phyloP scores from a whole-genome alignment of 1,140 invertebrate genomes.

The Lucilia sericata region DNA sequence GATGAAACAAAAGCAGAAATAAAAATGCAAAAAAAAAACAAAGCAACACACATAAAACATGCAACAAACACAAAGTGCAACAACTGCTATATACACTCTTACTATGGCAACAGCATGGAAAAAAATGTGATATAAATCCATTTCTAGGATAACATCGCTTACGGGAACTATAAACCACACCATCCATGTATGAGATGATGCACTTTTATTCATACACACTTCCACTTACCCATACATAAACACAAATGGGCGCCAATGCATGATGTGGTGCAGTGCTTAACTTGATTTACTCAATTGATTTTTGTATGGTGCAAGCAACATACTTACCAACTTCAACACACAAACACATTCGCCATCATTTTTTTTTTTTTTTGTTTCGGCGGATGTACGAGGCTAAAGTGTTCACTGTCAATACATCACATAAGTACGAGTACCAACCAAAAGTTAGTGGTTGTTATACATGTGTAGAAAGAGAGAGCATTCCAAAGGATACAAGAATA shows the following conservation, averaged over 20 bases:
- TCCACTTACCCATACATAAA: neutral
- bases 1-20: neutral
- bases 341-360: no score
- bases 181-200: neutral
- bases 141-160: slow-evolving; percentile 25
- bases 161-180: slow-evolving; percentile 36
- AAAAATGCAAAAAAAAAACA: neutral
- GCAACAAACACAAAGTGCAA: neutral
- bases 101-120: neutral
- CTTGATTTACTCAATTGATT: slow-evolving; percentile 41
- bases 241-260: slow-evolving; percentile 31
- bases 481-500: no score
- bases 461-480: no score
- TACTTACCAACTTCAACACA: no score
- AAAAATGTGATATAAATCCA: slow-evolving; percentile 8
- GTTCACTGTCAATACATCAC: slow-evolving; percentile 23
- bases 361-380: no score
- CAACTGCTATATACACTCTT: neutral
- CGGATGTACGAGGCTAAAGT: slow-evolving; percentile 7
- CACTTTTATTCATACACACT: neutral
- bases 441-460: slow-evolving; percentile 20
- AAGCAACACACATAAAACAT: neutral
- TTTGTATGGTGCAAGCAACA: slow-evolving; percentile 20
- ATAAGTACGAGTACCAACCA: neutral
- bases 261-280: slow-evolving; percentile 32